Evolutionary conservation across 2,888 invertebrate species (phyloP), one percentile per base, ranked within the genome.

Genomic region (Thereva unica): DNA sequence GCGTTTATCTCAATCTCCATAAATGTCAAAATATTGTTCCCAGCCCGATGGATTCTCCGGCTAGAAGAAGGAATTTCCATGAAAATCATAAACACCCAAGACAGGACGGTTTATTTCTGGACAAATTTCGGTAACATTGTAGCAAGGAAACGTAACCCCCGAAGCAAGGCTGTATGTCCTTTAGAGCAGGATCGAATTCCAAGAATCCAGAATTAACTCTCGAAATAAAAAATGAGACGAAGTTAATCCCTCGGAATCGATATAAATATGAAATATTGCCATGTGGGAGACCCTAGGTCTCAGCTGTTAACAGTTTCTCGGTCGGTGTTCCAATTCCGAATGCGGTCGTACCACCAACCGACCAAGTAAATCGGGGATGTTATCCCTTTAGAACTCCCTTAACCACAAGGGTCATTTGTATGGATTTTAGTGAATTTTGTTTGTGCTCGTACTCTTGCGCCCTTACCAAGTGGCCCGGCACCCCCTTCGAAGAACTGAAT

Each of bases 1-100:
- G 52, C 61, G 47, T 67, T 59, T 61, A 61, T 67, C 61, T 67
- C 67, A 67, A 67, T 67, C 67, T 67, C 59, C 45, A 67, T 67
- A 67, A 67, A 67, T 59, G 67, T 67, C 67, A 67, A 53, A 67
- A 67, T 54, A 61, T 67, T 61, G 54, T 67, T 53, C 66, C 64
- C 34, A 41, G 12, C 34, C 50, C 50, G 23, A 23, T 40, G 50
- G 50, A 49, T 41, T 50, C 41, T 38, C 40, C 35, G 10, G 44
- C 8, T 41, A 12, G 7, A 50, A 23, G 23, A 42, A 41, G 10
- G 47, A 4, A 38, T 23, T 34, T 12, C n/a, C n/a, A 23, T 34
- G 10, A 41, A 50, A 49, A 12, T 50, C 50, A 53, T 4, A 53
- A 53, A 53, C 40, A 53, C n/a, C 41, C 5, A 47, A 44, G 44